phyloP scores from a whole-genome alignment of 2,113 vertebrate genomes.

The Sitta europaea region DNA sequence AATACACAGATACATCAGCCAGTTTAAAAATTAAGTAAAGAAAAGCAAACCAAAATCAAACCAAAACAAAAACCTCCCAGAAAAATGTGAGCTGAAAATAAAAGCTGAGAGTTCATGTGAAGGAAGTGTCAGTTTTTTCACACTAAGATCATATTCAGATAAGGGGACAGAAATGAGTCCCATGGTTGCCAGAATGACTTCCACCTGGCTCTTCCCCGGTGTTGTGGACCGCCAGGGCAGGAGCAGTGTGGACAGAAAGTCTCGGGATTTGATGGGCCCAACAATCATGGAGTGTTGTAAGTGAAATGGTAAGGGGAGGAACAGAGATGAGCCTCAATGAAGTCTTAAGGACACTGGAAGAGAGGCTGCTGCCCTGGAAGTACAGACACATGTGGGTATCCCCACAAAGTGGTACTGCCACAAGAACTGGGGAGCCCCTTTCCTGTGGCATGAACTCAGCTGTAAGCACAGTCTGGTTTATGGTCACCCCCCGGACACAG shows the following conservation, averaged over 20 bases:
- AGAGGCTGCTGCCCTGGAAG: neutral
- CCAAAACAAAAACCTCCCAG: neutral
- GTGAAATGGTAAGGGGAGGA: neutral
- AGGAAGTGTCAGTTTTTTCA: neutral
- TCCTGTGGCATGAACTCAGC: neutral
- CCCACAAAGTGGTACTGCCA: neutral
- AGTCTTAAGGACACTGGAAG: neutral
- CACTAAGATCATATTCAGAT: neutral
- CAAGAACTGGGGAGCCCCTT: rapidly evolving
- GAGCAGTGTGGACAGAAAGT: neutral
- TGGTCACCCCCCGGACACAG: neutral
- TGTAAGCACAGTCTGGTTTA: neutral
- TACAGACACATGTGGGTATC: neutral
- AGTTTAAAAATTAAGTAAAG: neutral
- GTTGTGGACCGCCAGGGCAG: neutral
- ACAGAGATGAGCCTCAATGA: neutral
- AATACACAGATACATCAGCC: neutral
- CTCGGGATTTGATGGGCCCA: neutral
- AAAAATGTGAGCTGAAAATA: neutral
- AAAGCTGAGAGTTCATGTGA: neutral
- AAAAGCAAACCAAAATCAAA: neutral
- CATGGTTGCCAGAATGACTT: neutral
- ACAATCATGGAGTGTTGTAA: neutral
- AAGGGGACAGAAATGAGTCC: neutral
- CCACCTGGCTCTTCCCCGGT: neutral